phyloP scores from a whole-genome alignment of 2,113 vertebrate species.

The Eptesicus fuscus region DNA sequence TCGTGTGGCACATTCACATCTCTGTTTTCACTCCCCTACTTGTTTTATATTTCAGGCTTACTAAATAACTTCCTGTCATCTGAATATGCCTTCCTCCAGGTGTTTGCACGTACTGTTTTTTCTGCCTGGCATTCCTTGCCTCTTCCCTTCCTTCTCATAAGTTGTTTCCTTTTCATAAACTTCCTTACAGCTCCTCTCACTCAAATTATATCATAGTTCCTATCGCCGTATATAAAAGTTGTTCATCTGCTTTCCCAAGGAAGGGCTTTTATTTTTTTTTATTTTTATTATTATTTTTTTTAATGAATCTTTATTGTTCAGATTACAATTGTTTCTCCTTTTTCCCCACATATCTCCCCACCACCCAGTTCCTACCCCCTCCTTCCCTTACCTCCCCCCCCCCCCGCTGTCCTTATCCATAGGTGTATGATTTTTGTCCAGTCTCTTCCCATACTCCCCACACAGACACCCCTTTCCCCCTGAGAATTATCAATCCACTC shows the following conservation, averaged over 20 bases:
- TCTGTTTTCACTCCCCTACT: background rate
- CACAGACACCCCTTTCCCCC: no score
- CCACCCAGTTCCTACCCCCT: no score
- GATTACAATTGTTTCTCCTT: no score
- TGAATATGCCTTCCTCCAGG: background rate
- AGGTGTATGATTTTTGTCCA: no score
- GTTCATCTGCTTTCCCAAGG: background rate
- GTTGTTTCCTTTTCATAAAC: background rate
- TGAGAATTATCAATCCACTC: no score
- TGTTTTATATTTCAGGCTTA: background rate
- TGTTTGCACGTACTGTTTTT: background rate
- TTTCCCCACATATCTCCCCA: no score
- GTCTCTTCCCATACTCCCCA: no score
- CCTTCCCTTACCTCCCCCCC: no score
- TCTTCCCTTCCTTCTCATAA: background rate
- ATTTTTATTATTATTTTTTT: no score
- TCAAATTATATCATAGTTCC: background rate
- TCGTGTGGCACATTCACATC: background rate
- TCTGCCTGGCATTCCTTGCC: background rate
- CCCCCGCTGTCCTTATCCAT: no score
- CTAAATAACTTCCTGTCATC: background rate
- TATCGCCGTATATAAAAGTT: background rate
- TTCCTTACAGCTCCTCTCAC: background rate
- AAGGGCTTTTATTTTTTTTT: background rate
- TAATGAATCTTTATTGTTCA: no score